These are phyloP conservation scores for Erebia aethiops DNA, from an alignment of 2,888 invertebrate species.

Conservation along the genomic window DNA sequence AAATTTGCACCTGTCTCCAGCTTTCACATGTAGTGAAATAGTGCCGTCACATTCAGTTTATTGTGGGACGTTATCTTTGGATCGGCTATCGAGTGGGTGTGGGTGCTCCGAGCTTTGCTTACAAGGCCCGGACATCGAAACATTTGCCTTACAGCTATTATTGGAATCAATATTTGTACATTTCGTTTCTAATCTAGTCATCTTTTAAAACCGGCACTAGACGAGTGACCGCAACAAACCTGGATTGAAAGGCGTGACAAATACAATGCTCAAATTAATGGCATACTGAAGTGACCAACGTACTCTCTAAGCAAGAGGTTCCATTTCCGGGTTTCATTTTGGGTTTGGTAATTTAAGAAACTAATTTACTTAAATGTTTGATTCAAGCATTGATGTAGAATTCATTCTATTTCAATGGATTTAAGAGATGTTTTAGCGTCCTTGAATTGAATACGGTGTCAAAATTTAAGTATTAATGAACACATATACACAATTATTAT, in stretches of 20 bases:
- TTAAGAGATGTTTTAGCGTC: neutral
- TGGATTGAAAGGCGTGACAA: constrained; percentile 10
- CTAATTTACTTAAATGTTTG: neutral
- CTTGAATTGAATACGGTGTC: too few relatives aligned
- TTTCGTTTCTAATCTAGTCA: constrained; percentile 26
- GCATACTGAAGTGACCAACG: constrained; percentile 4
- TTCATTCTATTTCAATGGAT: too few relatives aligned
- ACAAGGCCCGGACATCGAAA: constrained; percentile 30
- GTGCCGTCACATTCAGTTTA: constrained; percentile 54
- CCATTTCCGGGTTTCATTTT: neutral
- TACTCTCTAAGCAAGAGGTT: neutral
- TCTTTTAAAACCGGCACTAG: constrained; percentile 19
- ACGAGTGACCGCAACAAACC: constrained; percentile 13
- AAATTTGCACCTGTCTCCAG: constrained; percentile 65
- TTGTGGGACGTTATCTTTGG: constrained; percentile 62
- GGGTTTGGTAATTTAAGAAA: neutral
- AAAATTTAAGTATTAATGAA: too few relatives aligned
- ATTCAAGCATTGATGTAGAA: too few relatives aligned
- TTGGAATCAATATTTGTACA: constrained; percentile 28
- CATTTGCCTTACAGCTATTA: constrained; percentile 28
- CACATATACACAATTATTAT: too few relatives aligned
- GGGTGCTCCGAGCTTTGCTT: constrained; percentile 37
- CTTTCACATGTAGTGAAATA: constrained; percentile 68
- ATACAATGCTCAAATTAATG: constrained; percentile 4
- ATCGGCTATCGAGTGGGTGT: constrained; percentile 49